Evolutionary conservation across 2,113 vertebrate species (phyloP), one percentile per base, ranked within the genome.

Genomic region (Pithys albifrons): DNA sequence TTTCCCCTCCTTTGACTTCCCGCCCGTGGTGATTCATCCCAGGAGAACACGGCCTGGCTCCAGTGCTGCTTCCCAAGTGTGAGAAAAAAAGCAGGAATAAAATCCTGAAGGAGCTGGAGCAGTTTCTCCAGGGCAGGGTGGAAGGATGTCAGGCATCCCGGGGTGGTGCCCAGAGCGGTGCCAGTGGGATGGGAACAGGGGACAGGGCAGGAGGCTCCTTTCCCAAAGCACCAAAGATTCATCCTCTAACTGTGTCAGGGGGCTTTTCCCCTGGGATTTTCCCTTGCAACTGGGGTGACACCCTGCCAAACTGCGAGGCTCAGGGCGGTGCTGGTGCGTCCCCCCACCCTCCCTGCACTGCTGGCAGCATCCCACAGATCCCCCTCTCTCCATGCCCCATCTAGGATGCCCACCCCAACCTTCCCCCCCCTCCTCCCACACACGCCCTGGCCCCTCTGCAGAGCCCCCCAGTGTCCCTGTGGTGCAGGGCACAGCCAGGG

Each of bases 1-100:
- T 79, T 95, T 91, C 72, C 78, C 81, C 84, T 84, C 77, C 86
- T 81, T 73, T 65, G 87, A 84, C 87, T 95, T 79, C 83, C 88
- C 23, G 5, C 65, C 52, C 31, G 57, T 0, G 2, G 73, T 91
- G 95, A 97, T 96, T 95, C 93, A 95, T 92, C 91, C 93, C 49
- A 0, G 54, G 77, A 95, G 70, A 87, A 87, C 93, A 52, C 0
- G 23, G 91, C 73, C 94, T 74, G 93, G 92, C 80, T 84, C 64
- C 29, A 75, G 67, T 29, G 89, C 69, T 79, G 66, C 59, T 88
- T 71, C 80, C 59, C 10, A 77, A 95, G 86, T 80, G 85, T 80
- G 85, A 93, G 79, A 61, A 80, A 70, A 70, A 79, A 89, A 9
- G 1, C 1, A 51, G 85, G 75, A 71, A 49, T 41, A 41, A 65